Evolutionary conservation across 1,140 invertebrate genomes (phyloP), one percentile per base, ranked within the genome.

Genomic region (Aphaenogaster rudis): DNA sequence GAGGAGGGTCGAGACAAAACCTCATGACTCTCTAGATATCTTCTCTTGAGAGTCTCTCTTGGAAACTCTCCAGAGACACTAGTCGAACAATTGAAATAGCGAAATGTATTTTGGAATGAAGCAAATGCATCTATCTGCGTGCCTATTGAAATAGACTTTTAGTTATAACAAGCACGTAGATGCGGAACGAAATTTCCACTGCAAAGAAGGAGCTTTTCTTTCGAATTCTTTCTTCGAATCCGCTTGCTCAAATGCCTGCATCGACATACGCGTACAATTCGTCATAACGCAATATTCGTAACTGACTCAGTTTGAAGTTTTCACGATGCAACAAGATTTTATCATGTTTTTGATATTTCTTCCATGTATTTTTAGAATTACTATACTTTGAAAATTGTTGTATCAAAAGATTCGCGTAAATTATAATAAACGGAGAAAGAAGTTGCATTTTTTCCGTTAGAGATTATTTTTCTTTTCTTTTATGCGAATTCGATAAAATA

Each of bases 141-240:
- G 42, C 50, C 15, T 17, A n/a, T 28, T 57, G 63, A 13, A 45
- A 33, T 67, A 80, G 63, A 69, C 8, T 52, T 52, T 80, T n/a
- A 15, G 48, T 69, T 42, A 28, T 9, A 39, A 61, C 57, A 61
- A 42, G 42, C 78, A 42, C 36, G 36, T 13, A 21, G 21, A 39
- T 28, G 50, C 17, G 42, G 3, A 39, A 17, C 13, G 39, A 36
- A 84, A 61, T 61, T 74, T 59, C n/a, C 42, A 36, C 4, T 42
- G 15, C 36, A 42, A 42, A 69, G n/a, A 69, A 54, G 21, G 28
- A 28, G 0, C 28, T 28, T 64, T 66, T 71, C 67, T 39, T 61
- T 61, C 8, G 21, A 57, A 71, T 81, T 48, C 15, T 54, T 66
- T 66, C 63, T 28, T 48, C 36, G 21, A n/a, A 36, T 9, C 1